phyloP scores from a whole-genome alignment of 2,888 invertebrate species.

The Chymomyza amoena region DNA sequence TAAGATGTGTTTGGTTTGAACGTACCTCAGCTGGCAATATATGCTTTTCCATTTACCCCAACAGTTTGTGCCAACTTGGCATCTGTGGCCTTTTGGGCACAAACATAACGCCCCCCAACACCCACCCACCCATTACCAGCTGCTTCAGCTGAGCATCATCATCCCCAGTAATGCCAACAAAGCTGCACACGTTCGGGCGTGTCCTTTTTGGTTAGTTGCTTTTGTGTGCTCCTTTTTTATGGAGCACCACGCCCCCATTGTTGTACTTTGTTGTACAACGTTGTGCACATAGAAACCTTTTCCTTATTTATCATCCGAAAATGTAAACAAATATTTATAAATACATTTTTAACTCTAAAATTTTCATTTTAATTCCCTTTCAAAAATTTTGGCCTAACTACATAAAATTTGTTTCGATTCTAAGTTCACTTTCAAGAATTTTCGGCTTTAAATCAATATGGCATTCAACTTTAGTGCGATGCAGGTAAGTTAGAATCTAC shows the following conservation, averaged over 20 bases:
- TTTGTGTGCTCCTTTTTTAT: background rate
- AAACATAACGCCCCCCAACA: background rate
- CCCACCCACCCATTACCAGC: too few species aligned
- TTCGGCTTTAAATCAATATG: slow-evolving; percentile 60
- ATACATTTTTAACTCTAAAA: too few species aligned
- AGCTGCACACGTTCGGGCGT: background rate
- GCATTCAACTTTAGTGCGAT: slow-evolving; percentile 77
- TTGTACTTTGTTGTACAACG: background rate
- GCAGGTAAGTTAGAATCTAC: slow-evolving; percentile 68
- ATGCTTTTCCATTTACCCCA: background rate
- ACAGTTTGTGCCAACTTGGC: background rate
- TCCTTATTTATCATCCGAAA: too few species aligned
- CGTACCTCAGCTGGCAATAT: background rate
- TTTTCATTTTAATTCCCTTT: too few species aligned
- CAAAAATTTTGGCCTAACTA: too few species aligned
- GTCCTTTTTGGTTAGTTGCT: background rate
- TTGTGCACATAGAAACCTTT: too few species aligned
- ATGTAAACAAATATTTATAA: too few species aligned
- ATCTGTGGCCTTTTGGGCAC: background rate
- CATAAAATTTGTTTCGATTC: too few species aligned
- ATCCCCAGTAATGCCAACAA: background rate
- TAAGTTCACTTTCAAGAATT: too few species aligned
- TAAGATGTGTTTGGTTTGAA: background rate
- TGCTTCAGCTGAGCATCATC: background rate
- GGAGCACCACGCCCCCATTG: background rate